These are phyloP conservation scores for Entomyzon cyanotis DNA, from an alignment of 2,113 vertebrate genomes.

Conservation along the genomic window DNA sequence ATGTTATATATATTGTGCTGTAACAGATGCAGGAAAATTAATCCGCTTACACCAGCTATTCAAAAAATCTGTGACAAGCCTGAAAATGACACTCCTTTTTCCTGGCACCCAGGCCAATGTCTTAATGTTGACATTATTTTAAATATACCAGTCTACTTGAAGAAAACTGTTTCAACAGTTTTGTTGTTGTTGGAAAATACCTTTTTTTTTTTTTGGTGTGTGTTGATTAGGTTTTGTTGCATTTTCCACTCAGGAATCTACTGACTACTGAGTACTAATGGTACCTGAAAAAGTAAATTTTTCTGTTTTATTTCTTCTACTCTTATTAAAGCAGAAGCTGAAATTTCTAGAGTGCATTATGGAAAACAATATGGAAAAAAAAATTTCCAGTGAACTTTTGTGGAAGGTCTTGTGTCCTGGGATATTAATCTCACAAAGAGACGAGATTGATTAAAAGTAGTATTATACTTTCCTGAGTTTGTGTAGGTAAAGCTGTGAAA, in stretches of 20 bases:
- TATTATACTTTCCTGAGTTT: not conserved
- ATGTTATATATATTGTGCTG: not conserved
- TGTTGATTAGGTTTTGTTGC: accelerated
- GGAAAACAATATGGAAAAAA: not conserved
- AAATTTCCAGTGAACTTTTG: not conserved
- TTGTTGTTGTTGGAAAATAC: not conserved
- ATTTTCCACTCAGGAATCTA: not conserved
- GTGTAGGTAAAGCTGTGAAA: not conserved
- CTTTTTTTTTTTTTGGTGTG: not conserved
- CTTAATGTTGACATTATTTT: not conserved
- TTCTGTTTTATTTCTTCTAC: not conserved
- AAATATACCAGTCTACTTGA: not conserved
- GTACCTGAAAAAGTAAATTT: not conserved
- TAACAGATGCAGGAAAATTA: not conserved
- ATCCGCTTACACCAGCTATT: not conserved
- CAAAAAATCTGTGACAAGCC: not conserved
- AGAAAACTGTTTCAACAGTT: not conserved
- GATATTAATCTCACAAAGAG: not conserved
- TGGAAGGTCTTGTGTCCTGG: not conserved
- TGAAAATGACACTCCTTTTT: not conserved
- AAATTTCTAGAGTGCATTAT: not conserved
- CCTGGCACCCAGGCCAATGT: not conserved
- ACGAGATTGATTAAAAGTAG: not conserved
- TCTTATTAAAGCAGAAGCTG: not conserved
- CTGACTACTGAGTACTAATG: not conserved